Evolutionary conservation across 2,113 vertebrate species (phyloP).

Genomic region (Platysternon megacephalum): DNA sequence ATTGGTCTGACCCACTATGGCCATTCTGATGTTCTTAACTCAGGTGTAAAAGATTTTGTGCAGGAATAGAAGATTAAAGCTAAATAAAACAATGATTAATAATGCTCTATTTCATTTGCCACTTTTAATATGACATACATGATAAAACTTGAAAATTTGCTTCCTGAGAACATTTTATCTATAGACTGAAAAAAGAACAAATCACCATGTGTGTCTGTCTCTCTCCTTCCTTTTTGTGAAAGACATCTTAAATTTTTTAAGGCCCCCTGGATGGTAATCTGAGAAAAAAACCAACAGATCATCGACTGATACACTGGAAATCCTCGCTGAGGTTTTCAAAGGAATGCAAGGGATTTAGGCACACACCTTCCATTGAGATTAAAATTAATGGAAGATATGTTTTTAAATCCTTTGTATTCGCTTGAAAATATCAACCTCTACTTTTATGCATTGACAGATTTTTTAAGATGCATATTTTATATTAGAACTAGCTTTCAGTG

Average conservation of each 20-base stretch:
- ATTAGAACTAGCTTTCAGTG: not conserved
- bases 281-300: not conserved
- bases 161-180: not conserved
- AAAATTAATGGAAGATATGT: not conserved
- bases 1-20: not conserved
- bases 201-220: not conserved
- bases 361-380: not conserved
- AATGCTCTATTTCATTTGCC: not conserved
- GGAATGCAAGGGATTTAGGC: not conserved
- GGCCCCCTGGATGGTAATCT: not conserved
- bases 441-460: not conserved
- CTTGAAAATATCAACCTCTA: fast-evolving
- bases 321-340: not conserved
- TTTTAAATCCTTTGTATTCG: not conserved
- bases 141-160: not conserved
- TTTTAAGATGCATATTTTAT: not conserved
- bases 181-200: not conserved
- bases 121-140: not conserved
- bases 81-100: not conserved
- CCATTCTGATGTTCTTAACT: not conserved
- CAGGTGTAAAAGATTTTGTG: not conserved
- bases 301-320: not conserved
- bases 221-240: too few relatives aligned
- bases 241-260: not conserved
- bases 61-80: not conserved